A percentile compares a stretch with the other conserved stretches of the same genome.
Evolutionary conservation across 1,140 invertebrate species (phyloP).

Genomic region (Drosophila varians): DNA sequence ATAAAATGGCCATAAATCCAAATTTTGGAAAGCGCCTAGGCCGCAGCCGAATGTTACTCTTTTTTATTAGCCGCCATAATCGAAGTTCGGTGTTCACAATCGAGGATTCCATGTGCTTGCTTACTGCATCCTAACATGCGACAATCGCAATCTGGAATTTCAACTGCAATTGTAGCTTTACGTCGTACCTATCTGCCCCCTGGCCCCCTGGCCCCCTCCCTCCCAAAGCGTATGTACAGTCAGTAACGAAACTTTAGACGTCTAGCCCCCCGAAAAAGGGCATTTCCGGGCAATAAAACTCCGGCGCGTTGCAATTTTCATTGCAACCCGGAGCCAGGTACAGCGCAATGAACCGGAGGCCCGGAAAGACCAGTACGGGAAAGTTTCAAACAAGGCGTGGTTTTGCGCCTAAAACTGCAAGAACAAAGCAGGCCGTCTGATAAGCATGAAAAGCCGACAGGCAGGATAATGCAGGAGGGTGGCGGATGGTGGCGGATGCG

Average conservation of each 20-base stretch:
- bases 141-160: constrained; percentile 44
- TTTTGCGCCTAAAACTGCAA: constrained; percentile 62
- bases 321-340: constrained; percentile 1
- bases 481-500: background rate
- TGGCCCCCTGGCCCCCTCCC: no score
- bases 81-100: constrained; percentile 61
- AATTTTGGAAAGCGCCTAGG: constrained; percentile 51
- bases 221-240: no score
- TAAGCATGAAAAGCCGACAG: constrained; percentile 40
- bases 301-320: constrained; percentile 66
- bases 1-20: constrained; percentile 58
- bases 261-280: constrained; percentile 33
- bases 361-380: constrained; percentile 36
- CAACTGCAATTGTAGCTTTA: constrained; percentile 21
- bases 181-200: background rate
- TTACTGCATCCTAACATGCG: constrained; percentile 70
- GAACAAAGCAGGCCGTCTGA: constrained; percentile 42
- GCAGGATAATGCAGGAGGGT: background rate
- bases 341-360: constrained; percentile 65
- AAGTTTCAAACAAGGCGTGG: constrained; percentile 57
- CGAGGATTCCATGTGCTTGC: constrained; percentile 19
- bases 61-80: constrained; percentile 74
- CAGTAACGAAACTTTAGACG: constrained; percentile 49
- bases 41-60: constrained; percentile 12
- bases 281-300: constrained; percentile 75